Evolutionary conservation across 2,797 vertebrate genomes (phyloP), one percentile per base, ranked within the genome.

Genomic region (Chaunax sp.): DNA sequence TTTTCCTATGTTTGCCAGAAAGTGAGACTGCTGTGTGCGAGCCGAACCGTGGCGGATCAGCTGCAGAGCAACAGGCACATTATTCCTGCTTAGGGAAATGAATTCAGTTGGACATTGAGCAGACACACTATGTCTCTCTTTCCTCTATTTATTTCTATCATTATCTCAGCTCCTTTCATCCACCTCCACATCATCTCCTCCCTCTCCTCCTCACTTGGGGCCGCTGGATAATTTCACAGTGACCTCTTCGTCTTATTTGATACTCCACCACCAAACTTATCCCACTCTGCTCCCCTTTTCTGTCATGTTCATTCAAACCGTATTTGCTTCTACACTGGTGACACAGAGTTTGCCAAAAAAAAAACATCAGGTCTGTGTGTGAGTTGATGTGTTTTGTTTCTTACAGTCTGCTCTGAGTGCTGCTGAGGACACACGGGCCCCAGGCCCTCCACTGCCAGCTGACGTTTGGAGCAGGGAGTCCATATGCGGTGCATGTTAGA

Each of bases 391-490:
- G n/a, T n/a, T n/a, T n/a, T 71, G 20, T 61, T 71, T 91, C 97
- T 95, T 92, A 99, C 98, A 80, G 88, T 74, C 90, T 93, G 74
- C 87, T 95, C 54, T 73, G 93, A 46, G 92, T 95, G 78, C 83
- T 90, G 88, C 96, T 95, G 65, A 93, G 92, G 71, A 94, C 92
- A 68, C 97, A 99, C n/a, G 97, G 97, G 6, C 95, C 96, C 97
- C 97, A 99, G 0, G 96, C 92, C 69, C 97, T 94, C 98, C 98
- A 99, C 69, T 96, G 94, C 98, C 98, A 99, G 90, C 92, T 95
- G 85, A 98, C 79, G 44, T 71, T 74, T 61, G 96, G 97, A 0
- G 93, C 89, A 0, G 96, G 96, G 47, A 96, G 87, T 26, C 97
- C 97, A 0, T 95, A 95, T 63, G 95, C 94, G 0, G 97, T 98